These are phyloP conservation scores for Anser brachyrhynchus DNA, from an alignment of 2,113 vertebrate genomes.

Conservation along the genomic window DNA sequence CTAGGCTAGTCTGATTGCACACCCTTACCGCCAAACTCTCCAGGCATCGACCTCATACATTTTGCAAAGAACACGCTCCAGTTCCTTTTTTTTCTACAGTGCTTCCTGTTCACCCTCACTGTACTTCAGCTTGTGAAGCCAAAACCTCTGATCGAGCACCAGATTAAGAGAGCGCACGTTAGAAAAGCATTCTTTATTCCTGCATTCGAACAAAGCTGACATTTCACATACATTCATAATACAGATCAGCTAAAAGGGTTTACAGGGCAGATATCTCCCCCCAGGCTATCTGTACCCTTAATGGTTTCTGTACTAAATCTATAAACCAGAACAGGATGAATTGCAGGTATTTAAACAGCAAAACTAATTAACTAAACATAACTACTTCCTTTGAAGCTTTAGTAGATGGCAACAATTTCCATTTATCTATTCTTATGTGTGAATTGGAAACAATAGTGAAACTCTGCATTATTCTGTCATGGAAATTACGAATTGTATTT, in stretches of 20 bases:
- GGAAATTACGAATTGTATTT: slow-evolving; percentile 21
- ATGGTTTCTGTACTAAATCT: slow-evolving; percentile 42
- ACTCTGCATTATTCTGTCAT: background rate
- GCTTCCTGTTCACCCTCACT: slow-evolving; percentile 6
- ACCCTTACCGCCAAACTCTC: accelerated
- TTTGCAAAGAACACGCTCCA: background rate
- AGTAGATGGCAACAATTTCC: background rate
- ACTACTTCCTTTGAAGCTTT: slow-evolving; percentile 47
- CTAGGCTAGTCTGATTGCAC: background rate
- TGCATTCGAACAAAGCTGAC: slow-evolving; percentile 27
- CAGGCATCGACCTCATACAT: background rate
- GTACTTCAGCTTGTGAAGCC: slow-evolving; percentile 13
- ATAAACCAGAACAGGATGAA: background rate
- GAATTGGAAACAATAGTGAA: slow-evolving; percentile 32
- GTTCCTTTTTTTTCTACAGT: background rate
- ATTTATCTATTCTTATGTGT: slow-evolving; percentile 36
- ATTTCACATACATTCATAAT: slow-evolving; percentile 30
- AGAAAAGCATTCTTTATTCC: slow-evolving; percentile 44
- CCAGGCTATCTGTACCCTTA: background rate
- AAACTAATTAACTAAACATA: slow-evolving; percentile 57
- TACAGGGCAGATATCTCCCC: background rate
- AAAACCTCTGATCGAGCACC: slow-evolving; percentile 21
- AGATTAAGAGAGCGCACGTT: slow-evolving; percentile 2
- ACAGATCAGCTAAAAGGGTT: slow-evolving; percentile 5
- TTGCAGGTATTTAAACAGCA: slow-evolving; percentile 36